Evolutionary conservation across 2,888 invertebrate genomes (phyloP).

Genomic region (Acanthosoma haemorrhoidale): DNA sequence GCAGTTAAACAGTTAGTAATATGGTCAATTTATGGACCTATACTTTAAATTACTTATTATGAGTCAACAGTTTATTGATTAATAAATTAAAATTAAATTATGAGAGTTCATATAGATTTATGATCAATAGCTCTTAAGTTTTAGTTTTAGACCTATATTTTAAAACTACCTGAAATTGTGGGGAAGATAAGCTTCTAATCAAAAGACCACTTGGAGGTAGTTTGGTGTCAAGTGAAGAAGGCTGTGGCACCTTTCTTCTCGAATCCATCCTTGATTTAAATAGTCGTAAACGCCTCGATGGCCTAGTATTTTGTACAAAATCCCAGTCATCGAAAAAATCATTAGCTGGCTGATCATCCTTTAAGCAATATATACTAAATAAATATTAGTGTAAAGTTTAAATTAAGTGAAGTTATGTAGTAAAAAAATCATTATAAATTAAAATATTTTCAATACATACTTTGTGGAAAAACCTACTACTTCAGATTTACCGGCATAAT

Average conservation of each 20-base stretch:
- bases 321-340: constrained; percentile 53
- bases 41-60: no score
- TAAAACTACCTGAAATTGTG: constrained; percentile 49
- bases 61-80: no score
- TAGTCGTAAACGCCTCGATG: constrained; percentile 56
- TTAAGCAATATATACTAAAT: constrained; percentile 34
- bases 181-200: constrained; percentile 49
- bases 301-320: constrained; percentile 46
- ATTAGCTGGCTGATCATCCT: constrained; percentile 55
- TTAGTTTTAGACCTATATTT: no score
- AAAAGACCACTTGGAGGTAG: constrained; percentile 40
- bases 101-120: background rate
- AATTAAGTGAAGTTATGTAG: no score
- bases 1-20: no score
- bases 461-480: no score
- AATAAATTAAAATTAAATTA: background rate
- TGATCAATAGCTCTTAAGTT: background rate
- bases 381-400: background rate
- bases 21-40: no score
- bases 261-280: constrained; percentile 72
- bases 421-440: no score
- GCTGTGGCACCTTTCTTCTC: constrained; percentile 45
- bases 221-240: constrained; percentile 27
- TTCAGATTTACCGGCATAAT: no score
- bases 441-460: no score